A percentile compares a stretch with the other conserved stretches of the same genome.
These are phyloP conservation scores for Zaprionus kolodkinae DNA, from an alignment of 1,140 invertebrate species.

Conservation along the genomic window DNA sequence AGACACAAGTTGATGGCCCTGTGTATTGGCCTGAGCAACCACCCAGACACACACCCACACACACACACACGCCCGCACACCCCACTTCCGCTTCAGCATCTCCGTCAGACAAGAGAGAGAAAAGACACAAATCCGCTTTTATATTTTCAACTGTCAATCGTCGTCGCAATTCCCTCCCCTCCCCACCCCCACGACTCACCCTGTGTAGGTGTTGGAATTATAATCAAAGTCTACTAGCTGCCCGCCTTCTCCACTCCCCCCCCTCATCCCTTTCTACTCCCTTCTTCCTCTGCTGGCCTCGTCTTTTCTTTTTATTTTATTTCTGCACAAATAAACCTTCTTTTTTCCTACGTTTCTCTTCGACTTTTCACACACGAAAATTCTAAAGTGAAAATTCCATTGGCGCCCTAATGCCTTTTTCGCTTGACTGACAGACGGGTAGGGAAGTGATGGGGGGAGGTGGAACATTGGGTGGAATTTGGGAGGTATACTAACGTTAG, in stretches of 20 bases:
- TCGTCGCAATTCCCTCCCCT: slow-evolving; percentile 58
- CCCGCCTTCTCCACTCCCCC: too few relatives aligned
- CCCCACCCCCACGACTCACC: slow-evolving; percentile 3
- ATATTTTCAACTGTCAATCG: slow-evolving; percentile 82
- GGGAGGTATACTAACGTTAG: neutral
- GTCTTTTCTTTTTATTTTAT: slow-evolving; percentile 45
- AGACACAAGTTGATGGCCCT: slow-evolving; percentile 34
- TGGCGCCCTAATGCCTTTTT: slow-evolving; percentile 69
- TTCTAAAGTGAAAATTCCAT: slow-evolving; percentile 79
- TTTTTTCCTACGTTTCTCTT: slow-evolving; percentile 21
- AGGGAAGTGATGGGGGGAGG: too few relatives aligned
- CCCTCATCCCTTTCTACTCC: too few relatives aligned
- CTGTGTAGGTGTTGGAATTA: slow-evolving; percentile 76
- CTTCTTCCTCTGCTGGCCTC: slow-evolving; percentile 54
- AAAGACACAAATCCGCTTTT: slow-evolving; percentile 78
- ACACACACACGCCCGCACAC: slow-evolving; percentile 6
- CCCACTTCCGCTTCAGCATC: neutral
- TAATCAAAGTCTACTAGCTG: slow-evolving; percentile 68
- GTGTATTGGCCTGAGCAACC: slow-evolving; percentile 40
- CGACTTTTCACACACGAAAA: slow-evolving; percentile 40
- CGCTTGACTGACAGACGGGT: slow-evolving; percentile 68
- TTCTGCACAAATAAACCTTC: slow-evolving; percentile 41
- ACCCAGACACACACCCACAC: slow-evolving; percentile 11
- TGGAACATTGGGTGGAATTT: too few relatives aligned
- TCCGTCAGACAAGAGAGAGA: slow-evolving; percentile 1